Evolutionary conservation across 37 sponge, comb jelly and placozoan genomes (phyloP), one percentile per base, ranked within the genome.

Genomic region (Crambe crambe): DNA sequence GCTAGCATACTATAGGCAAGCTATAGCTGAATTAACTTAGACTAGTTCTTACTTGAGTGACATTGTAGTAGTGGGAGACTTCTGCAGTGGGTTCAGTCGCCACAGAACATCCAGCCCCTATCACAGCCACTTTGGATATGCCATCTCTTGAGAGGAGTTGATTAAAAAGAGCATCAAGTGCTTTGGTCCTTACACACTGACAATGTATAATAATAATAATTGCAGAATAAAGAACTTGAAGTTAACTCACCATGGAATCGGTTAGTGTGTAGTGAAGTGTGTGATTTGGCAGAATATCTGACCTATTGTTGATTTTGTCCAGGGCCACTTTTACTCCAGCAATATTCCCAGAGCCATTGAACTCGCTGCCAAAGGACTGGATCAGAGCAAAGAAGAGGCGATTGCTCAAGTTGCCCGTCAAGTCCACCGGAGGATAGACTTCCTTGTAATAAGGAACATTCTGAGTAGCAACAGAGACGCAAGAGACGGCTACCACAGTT

Each of bases 81-180:
- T 76, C 77, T 27, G 77, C 77, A 9, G 40, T 58, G 12, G 77
- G 77, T 31, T 76, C 77, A 58, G 77, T 76, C 17, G 77, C 77
- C 22, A 58, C 8, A 29, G 77, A 76, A 58, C 77, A 76, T 27
- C 77, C 77, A 34, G 38, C 31, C 15, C 77, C 77, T 10, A 76
- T 32, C 37, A 76, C 38, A 18, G 62, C 77, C 32, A 76, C 38
- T 32, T 76, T 76, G 8, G 32, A 17, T 2, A 38, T 18, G 3
- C 77, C 62, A 76, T 22, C 15, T 18, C 15, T 20, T 30, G 63
- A 23, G 17, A 76, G 36, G 23, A 76, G 23, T 58, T 76, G 77
- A 9, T 76, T n/a, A 39, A 76, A 76, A 39, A 58, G 56, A 32
- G 61, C 60, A 37, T 76, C 39, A 21, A 76, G 37, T 37, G 77